Conservation (phyloP, 2,888 invertebrate species). For the Aphrophora alni region DNA sequence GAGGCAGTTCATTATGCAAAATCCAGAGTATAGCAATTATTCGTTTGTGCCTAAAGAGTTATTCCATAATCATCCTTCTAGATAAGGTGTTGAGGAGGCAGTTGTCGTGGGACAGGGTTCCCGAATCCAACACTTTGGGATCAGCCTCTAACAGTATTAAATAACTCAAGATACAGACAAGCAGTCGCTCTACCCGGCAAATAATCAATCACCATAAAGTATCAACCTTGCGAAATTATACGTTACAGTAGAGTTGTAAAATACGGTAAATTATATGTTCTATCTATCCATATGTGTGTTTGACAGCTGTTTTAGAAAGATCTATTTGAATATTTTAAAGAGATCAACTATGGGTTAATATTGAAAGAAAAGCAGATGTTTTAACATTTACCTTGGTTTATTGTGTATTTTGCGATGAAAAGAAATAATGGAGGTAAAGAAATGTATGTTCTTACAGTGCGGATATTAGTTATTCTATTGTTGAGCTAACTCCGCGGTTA, state of each 20-base stretch:
- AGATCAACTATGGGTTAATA: background rate
- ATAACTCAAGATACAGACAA: background rate
- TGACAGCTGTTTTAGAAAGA: background rate
- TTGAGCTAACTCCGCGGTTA: no score
- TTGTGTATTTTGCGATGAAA: no score
- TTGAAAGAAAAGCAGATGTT: no score
- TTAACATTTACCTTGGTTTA: no score
- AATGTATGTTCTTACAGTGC: no score
- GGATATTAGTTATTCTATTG: no score
- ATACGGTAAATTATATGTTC: background rate
- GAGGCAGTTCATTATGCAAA: no score
- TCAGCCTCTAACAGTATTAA: background rate
- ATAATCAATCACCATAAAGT: background rate
- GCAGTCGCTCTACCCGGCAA: background rate
- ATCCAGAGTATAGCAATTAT: no score
- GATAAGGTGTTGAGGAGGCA: no score
- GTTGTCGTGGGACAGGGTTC: background rate
- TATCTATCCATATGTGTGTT: background rate
- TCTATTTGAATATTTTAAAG: background rate
- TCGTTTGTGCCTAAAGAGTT: background rate
- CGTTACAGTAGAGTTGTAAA: background rate
- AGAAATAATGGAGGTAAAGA: no score
- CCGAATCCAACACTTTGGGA: background rate
- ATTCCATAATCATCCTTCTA: background rate
- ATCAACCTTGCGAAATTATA: background rate